Evolutionary conservation across 2,797 vertebrate genomes (phyloP), one percentile per base, ranked within the genome.

Genomic region (Petrocephalus sullivani): DNA sequence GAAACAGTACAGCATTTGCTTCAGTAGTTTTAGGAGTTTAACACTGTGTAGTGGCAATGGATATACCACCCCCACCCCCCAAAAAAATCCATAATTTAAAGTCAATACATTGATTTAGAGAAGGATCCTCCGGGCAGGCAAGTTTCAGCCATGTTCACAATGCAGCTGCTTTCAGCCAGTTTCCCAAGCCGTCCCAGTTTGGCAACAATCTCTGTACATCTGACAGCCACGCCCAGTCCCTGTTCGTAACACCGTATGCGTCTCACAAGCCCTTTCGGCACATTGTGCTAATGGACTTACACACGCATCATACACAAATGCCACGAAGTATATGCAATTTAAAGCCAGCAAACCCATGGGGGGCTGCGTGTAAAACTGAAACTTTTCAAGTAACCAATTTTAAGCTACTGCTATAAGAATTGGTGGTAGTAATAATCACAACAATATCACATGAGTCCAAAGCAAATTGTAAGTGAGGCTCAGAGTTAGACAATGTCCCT

Each of bases 81-180:
- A 1, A 86, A 56, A 85, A 78, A 78, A 37, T 28, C 33, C 56
- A 58, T 60, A 28, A 37, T 41, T 86, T 33, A 56, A 85, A 85
- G 82, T 56, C 51, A 56, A 78, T 51, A 85, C 49, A 33, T 23
- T 60, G 54, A 86, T 86, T 86, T 56, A 86, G 16, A 60, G 57
- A 86, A 1, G 46, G 33, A 37, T 37, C 85, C 54, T 33, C 33
- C 21, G 85, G 57, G 54, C 56, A 61, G 85, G 85, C 85, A 60
- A 86, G 85, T 58, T 41, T 61, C 56, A 60, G 83, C 16, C 57
- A n/a, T 60, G 54, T 41, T 86, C 85, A 61, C 57, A 61, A 86
- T 61, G 57, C 57, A 46, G 33, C 57, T 28, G 56, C 33, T 4
- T 37, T 19, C 56, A 60, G 8, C 7, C 57, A 41, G 6, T 5